Base-by-base conservation (phyloP, 2,113 vertebrate species). In the Orientallactaga bullata region DNA sequence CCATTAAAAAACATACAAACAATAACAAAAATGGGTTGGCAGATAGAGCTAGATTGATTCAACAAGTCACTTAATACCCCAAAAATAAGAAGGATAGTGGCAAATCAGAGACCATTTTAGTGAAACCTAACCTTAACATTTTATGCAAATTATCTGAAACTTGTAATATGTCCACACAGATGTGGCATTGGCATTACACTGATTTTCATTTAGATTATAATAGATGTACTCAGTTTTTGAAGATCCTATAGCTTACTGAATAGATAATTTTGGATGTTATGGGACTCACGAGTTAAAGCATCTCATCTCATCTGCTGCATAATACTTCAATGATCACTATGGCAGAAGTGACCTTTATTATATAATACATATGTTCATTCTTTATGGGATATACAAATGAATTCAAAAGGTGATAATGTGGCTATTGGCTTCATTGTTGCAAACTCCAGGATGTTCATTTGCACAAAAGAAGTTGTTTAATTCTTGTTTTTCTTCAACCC, bases 261-360 rank as follows among this genome's bases (percentile, higher is more conserved):
- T 96, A 98, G 97, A 97, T 97, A 97, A 98, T 96, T 96, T 97
- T 91, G 89, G 97, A 98, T 97, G 92, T 97, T 97, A 93, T 97
- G 97, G 95, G 96, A 97, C 93, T 96, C 94, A 97, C 94, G 96
- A 88, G 47, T 96, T 97, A 39, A 76, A 89, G 58, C 60, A 32
- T 5, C 95, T 58, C 89, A 95, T 85, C 94, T 98, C 91, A 91
- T 95, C 97, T 97, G 83, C 88, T 84, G 68, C 87, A 96, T 78
- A 94, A 94, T 89, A 82, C 91, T 94, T 96, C 94, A 96, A 58
- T 85, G 93, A 94, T 89, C 84, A 85, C 72, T 80, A 94, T 72
- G 92, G 85, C 71, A 95, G 89, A 96, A 93, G 7, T 96, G 79
- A 97, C 93, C 93, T 97, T 92, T 95, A 96, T 97, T 88, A 97